phyloP scores from a whole-genome alignment of 2,113 vertebrate genomes.

The Cavia porcellus region DNA sequence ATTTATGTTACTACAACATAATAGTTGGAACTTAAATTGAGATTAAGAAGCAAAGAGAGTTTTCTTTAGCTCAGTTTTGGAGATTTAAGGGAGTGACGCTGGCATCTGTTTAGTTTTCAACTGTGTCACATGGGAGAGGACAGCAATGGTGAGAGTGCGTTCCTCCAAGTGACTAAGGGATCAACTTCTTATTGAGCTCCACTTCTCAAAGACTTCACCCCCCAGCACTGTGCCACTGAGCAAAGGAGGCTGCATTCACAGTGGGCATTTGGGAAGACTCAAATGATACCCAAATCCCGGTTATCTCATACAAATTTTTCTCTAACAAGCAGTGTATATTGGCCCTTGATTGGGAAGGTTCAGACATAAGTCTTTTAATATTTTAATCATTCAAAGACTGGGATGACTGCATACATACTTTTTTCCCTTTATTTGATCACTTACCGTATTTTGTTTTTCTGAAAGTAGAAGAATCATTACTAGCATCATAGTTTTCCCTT shows the following conservation, averaged over 20 bases:
- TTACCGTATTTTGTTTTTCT: conserved; percentile 22
- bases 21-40: too few relatives aligned
- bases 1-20: not conserved
- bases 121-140: not conserved
- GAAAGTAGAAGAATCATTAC: not conserved
- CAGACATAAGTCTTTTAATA: not conserved
- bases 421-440: not conserved
- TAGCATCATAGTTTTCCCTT: conserved; percentile 3
- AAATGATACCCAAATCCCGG: not conserved
- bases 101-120: not conserved
- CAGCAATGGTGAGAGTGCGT: not conserved
- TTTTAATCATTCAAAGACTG: not conserved
- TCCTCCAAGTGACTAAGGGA: too few relatives aligned
- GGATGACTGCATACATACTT: not conserved
- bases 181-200: too few relatives aligned
- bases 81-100: not conserved
- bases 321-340: not conserved
- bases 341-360: not conserved
- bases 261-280: not conserved
- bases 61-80: not conserved
- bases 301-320: not conserved
- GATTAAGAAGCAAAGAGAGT: not conserved
- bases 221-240: rapidly evolving
- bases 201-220: not conserved
- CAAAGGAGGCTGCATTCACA: not conserved